phyloP scores from a whole-genome alignment of 2,888 invertebrate species.

The Sinopyrophorus schimmeli region DNA sequence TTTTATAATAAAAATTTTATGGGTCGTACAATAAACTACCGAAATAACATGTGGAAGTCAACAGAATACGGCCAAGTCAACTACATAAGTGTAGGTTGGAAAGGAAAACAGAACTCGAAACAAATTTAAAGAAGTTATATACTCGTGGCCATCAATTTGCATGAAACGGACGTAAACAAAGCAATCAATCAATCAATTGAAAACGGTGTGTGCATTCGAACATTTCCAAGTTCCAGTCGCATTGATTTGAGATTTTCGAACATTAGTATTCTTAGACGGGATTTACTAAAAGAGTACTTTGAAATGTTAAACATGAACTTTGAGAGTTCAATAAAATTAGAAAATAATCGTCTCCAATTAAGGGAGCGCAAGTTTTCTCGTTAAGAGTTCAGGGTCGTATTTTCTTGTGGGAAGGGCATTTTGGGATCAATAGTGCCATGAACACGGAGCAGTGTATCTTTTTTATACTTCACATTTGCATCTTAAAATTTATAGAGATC shows the following conservation, averaged over 20 bases:
- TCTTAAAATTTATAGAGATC: conserved; percentile 19
- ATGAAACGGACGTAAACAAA: conserved; percentile 32
- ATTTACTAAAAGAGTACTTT: background rate
- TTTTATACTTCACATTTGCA: conserved; percentile 20
- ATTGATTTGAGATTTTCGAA: conserved; percentile 9
- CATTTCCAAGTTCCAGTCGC: conserved; percentile 12
- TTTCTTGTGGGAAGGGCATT: conserved; percentile 13
- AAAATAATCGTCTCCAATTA: conserved; percentile 10
- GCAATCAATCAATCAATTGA: conserved; percentile 34
- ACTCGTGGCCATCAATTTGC: conserved; percentile 24
- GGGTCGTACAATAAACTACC: conserved; percentile 9
- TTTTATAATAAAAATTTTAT: conserved; percentile 9
- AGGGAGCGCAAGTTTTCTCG: conserved; percentile 8
- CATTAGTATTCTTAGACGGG: background rate
- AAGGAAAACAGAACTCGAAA: conserved; percentile 16
- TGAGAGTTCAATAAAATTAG: conserved; percentile 7
- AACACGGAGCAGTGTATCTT: conserved; percentile 17
- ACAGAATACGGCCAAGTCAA: too few relatives aligned
- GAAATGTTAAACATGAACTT: conserved; percentile 8
- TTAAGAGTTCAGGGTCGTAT: conserved; percentile 2
- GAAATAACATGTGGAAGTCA: conserved; percentile 10
- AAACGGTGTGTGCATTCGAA: conserved; percentile 11
- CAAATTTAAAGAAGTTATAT: conserved; percentile 10
- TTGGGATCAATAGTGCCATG: conserved; percentile 18
- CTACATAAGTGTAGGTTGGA: conserved; percentile 1